phyloP scores from a whole-genome alignment of 2,113 vertebrate genomes.

The Malurus melanocephalus region DNA sequence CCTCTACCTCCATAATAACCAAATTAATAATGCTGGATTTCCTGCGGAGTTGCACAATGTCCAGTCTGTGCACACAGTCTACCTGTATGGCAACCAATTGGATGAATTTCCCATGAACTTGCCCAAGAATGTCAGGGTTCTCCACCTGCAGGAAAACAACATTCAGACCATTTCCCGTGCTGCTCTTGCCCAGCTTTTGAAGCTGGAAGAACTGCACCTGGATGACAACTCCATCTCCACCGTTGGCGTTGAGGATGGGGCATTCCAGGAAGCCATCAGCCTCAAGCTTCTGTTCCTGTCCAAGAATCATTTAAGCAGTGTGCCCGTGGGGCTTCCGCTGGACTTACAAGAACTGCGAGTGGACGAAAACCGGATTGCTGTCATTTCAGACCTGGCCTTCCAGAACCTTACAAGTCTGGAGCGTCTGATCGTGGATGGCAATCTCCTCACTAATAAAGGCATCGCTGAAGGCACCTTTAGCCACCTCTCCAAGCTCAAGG shows the following conservation, averaged over 20 bases:
- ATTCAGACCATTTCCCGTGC: constrained; percentile 96
- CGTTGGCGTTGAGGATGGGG: constrained; percentile 94
- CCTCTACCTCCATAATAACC: constrained; percentile 98
- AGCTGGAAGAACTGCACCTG: constrained; percentile 91
- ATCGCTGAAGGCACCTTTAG: constrained; percentile 92
- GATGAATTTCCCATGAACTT: constrained; percentile 97
- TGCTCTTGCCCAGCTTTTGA: constrained; percentile 89
- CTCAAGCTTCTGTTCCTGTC: constrained; percentile 95
- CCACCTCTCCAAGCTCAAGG: constrained; percentile 87
- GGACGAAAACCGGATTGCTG: constrained; percentile 93
- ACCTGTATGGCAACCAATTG: constrained; percentile 94
- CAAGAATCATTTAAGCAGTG: constrained; percentile 95
- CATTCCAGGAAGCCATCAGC: constrained; percentile 91
- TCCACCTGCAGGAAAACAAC: constrained; percentile 98
- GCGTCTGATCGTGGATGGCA: constrained; percentile 92
- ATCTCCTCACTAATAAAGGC: constrained; percentile 91
- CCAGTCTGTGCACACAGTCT: constrained; percentile 90
- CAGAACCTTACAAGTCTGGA: constrained; percentile 92
- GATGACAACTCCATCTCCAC: constrained; percentile 98
- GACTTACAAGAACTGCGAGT: constrained; percentile 91
- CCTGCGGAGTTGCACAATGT: constrained; percentile 91
- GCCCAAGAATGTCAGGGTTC: constrained; percentile 88
- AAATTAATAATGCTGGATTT: constrained; percentile 99
- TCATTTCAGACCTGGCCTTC: constrained; percentile 92
- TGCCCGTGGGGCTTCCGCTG: constrained; percentile 90